Evolutionary conservation across 2,888 invertebrate species (phyloP), one percentile per base, ranked within the genome.

Genomic region (Megalurothrips usitatus): DNA sequence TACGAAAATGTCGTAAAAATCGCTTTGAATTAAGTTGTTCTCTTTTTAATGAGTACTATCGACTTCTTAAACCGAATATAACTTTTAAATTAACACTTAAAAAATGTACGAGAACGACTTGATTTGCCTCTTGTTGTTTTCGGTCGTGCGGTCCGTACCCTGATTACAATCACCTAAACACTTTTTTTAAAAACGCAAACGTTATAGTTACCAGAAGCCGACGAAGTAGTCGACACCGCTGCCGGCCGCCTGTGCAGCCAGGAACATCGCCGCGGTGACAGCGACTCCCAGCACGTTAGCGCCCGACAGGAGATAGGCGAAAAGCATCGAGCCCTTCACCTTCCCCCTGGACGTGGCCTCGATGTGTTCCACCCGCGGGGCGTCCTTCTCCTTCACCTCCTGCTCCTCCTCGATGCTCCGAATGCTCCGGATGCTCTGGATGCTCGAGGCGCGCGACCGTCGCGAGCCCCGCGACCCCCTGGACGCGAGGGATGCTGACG

Each of bases 231-330:
- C 89, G 34, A 86, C 86, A 47, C 84, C 84, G 81, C 87, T 88
- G 19, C 85, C 87, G 52, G 86, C 82, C 1, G 84, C 82, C 84
- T 92, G 92, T 0, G 91, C 89, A 17, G 88, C 80, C 0, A 90
- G 79, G 84, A 91, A 91, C 47, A 91, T 85, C 8, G 47, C 14
- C 23, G 19, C 9, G 23, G 79, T 14, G 48, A 79, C 23, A 8
- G 34, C n/a, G 23, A 81, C 23, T 12, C 26, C 34, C 47, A 28
- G 19, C 12, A 23, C 52, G 81, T 48, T 81, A 34, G 81, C 34
- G 52, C 81, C 81, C 34, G 75, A 11, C 43, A 78, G 6, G 52
- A 81, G 79, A 49, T 81, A 81, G 12, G 23, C 34, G 47, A 81
- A 81, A 28, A 81, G 48, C 26, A 78, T 47, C 12, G 79, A 79